Percentiles rank a stretch among this genome's conserved stretches.
phyloP scores from a whole-genome alignment of 2,797 vertebrate species.

The Coilia nasus region DNA sequence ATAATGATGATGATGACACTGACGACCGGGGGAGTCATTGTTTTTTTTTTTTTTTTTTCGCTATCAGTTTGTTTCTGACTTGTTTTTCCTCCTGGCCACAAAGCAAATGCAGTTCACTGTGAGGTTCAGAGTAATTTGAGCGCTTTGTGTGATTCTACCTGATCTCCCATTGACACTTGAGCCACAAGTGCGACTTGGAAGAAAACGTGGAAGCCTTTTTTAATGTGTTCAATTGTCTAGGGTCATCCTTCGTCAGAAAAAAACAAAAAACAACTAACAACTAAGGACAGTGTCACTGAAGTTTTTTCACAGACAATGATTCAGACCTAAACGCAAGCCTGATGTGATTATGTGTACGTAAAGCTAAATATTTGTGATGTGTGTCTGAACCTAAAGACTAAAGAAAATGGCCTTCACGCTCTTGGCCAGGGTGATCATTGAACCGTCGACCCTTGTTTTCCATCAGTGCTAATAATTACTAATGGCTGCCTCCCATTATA shows the following conservation, averaged over 20 bases:
- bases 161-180: constrained; percentile 32
- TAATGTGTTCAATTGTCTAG: neutral
- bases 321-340: constrained; percentile 5
- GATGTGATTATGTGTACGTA: neutral
- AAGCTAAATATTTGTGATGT: neutral
- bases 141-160: constrained; percentile 39
- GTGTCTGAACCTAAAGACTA: constrained; percentile 8
- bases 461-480: neutral
- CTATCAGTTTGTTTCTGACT: constrained; percentile 61
- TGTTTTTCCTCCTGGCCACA: constrained; percentile 36
- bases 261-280: neutral
- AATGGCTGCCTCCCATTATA: neutral
- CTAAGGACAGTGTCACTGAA: neutral
- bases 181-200: neutral
- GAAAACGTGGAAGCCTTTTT: neutral
- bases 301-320: neutral
- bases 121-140: constrained; percentile 49
- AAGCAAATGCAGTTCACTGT: constrained; percentile 50
- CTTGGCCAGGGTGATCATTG: neutral
- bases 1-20: constrained; percentile 57
- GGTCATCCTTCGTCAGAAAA: neutral
- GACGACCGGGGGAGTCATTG: constrained; percentile 24
- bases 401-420: neutral
- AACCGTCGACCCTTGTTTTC: neutral
- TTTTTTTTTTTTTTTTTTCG: neutral